Evolutionary conservation across 2,888 invertebrate genomes (phyloP).

Genomic region (Dryococelus australis): DNA sequence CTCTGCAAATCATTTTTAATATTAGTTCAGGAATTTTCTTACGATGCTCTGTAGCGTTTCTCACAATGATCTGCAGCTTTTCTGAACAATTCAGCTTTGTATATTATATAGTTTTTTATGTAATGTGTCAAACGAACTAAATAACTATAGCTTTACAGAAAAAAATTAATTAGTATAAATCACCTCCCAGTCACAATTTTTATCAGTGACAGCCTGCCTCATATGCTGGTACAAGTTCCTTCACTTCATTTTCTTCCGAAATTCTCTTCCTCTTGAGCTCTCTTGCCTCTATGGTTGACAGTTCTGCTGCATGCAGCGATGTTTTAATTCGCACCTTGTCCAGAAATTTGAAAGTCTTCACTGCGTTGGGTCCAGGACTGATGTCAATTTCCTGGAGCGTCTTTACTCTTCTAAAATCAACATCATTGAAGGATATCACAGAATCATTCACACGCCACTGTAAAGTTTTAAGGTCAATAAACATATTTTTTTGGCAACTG

Average conservation of each 20-base stretch:
- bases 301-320: too few species aligned
- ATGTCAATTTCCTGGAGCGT: neutral
- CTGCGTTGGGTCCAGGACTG: neutral
- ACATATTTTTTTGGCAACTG: slow-evolving; percentile 38
- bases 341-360: too few species aligned
- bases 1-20: too few species aligned
- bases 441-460: slow-evolving; percentile 36
- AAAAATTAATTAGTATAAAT: too few species aligned
- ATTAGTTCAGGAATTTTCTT: neutral
- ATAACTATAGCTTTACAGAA: too few species aligned
- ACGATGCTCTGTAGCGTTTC: neutral
- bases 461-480: slow-evolving; percentile 37
- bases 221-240: neutral
- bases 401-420: neutral
- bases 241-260: neutral
- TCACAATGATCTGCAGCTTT: neutral
- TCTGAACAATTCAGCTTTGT: neutral
- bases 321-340: too few species aligned
- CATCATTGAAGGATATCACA: slow-evolving; percentile 37
- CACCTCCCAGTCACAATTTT: too few species aligned
- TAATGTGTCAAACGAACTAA: too few species aligned
- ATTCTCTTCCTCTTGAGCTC: neutral
- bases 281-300: too few species aligned
- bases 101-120: neutral
- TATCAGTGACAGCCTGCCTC: neutral